Conservation (phyloP, 1,140 invertebrate genomes). For the Temnothorax nylanderi region DNA sequence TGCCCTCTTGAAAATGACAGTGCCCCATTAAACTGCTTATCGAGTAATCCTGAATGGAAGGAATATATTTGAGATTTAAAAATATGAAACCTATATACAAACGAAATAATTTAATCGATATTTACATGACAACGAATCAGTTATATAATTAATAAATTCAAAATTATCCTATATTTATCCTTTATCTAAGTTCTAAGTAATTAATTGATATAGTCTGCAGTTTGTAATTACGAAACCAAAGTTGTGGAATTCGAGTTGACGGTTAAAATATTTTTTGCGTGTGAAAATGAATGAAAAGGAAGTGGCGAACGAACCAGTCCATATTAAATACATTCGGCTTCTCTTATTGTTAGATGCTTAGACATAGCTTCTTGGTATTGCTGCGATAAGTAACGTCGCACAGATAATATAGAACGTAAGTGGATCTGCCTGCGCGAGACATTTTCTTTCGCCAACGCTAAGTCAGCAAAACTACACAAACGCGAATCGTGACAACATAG, state of each 20-base stretch:
- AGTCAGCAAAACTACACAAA: constrained; percentile 70
- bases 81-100: too few species aligned
- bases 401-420: constrained; percentile 72
- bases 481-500: background rate
- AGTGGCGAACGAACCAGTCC: constrained; percentile 66
- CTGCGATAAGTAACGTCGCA: constrained; percentile 68
- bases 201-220: background rate
- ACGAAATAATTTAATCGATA: background rate
- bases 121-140: background rate
- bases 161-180: background rate
- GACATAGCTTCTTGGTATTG: constrained; percentile 70
- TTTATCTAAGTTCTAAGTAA: background rate
- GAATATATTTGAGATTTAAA: background rate
- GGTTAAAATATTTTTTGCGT: background rate
- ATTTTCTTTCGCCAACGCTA: constrained; percentile 74
- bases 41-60: constrained; percentile 69
- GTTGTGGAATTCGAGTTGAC: background rate
- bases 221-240: background rate
- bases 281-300: background rate
- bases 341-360: constrained; percentile 69
- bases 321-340: constrained; percentile 67
- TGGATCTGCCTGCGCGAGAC: constrained; percentile 51
- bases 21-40: constrained; percentile 74
- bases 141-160: background rate
- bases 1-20: constrained; percentile 67